Conservation (phyloP, 2,113 vertebrate genomes). For the Lycocorax pyrrhopterus region DNA sequence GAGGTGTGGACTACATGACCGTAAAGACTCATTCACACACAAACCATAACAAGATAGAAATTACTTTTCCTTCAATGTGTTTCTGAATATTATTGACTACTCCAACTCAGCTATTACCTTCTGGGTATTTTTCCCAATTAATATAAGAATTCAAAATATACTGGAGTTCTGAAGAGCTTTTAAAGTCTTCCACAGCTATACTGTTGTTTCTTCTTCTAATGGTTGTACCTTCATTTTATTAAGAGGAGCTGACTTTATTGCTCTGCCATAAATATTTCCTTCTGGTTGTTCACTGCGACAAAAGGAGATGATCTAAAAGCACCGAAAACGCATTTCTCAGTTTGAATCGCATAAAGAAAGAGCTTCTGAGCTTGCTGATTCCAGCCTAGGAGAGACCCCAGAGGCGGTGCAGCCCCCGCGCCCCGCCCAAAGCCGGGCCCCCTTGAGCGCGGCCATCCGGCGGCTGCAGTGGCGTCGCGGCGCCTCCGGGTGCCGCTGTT, state of each 20-base stretch:
- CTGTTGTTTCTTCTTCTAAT: neutral
- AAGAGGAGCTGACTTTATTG: neutral
- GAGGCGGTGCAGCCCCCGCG: too few relatives aligned
- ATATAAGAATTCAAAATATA: neutral
- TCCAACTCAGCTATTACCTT: too few relatives aligned
- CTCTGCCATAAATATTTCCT: neutral
- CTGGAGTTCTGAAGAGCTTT: neutral
- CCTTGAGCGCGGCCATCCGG: too few relatives aligned
- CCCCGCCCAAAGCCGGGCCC: too few relatives aligned
- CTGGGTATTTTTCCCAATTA: too few relatives aligned
- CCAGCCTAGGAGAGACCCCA: rapidly evolving
- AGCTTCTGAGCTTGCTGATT: neutral
- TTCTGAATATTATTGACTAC: neutral
- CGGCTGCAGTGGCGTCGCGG: too few relatives aligned
- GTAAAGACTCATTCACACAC: neutral
- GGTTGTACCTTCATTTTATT: too few relatives aligned
- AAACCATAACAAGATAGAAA: neutral
- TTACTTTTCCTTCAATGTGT: neutral
- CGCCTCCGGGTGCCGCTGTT: too few relatives aligned
- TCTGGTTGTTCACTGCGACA: too few relatives aligned
- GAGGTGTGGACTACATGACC: neutral
- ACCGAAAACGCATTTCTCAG: rapidly evolving
- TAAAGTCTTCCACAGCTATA: too few relatives aligned
- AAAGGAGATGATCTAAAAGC: rapidly evolving
- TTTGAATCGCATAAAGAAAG: too few relatives aligned